Conservation (phyloP, 1,140 invertebrate species). For the Pemphigus obesinymphae region DNA sequence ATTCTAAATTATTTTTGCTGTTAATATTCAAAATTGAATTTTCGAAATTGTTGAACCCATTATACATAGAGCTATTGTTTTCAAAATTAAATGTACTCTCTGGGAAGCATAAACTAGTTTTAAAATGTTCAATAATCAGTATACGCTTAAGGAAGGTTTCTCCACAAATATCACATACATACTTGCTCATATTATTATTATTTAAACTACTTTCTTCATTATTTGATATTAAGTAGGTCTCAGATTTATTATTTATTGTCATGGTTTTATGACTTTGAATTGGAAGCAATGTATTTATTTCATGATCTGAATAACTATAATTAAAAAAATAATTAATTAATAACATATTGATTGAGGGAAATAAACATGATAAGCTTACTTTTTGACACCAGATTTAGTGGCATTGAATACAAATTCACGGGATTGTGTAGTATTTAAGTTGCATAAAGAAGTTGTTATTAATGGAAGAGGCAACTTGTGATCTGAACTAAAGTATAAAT, state of each 20-base stretch:
- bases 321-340: background rate
- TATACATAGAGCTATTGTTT: background rate
- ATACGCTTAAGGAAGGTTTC: background rate
- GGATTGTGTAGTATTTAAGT: no score
- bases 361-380: no score
- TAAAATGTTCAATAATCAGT: slow-evolving; percentile 13
- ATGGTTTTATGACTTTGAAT: background rate
- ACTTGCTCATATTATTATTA: background rate
- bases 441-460: no score
- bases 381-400: no score
- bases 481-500: no score
- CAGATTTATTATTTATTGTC: background rate
- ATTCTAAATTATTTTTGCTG: background rate
- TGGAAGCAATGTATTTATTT: background rate
- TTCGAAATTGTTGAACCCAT: background rate
- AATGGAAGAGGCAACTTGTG: no score
- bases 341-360: no score
- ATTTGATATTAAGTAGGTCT: background rate
- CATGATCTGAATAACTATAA: slow-evolving; percentile 5
- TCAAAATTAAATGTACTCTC: background rate
- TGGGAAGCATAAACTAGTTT: slow-evolving; percentile 19
- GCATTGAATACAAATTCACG: no score
- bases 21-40: background rate
- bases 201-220: background rate
- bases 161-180: slow-evolving; percentile 11